Evolutionary conservation across 2,797 vertebrate genomes (phyloP).

Genomic region (Amblyraja radiata): DNA sequence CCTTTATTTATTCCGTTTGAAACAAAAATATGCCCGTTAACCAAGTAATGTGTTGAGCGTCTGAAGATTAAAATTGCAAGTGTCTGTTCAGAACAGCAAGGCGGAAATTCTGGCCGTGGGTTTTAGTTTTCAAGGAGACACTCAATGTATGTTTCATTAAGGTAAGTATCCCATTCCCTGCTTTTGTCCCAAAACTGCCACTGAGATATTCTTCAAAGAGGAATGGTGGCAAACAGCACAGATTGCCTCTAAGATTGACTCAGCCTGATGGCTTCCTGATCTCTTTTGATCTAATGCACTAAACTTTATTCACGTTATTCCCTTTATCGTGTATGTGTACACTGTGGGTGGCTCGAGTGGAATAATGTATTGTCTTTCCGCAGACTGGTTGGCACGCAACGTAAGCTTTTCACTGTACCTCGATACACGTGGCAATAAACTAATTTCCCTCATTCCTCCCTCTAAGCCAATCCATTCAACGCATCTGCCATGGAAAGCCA

Average conservation of each 20-base stretch:
- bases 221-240: not conserved
- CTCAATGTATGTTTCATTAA: not conserved
- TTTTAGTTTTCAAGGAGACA: not conserved
- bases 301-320: too few species aligned
- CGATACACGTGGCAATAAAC: too few species aligned
- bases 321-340: too few species aligned
- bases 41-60: not conserved
- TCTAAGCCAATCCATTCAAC: not conserved
- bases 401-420: too few species aligned
- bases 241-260: not conserved
- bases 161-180: not conserved
- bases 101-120: not conserved
- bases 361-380: too few species aligned
- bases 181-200: not conserved
- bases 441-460: not conserved
- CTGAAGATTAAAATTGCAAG: constrained; percentile 6
- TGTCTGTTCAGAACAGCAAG: not conserved
- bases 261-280: not conserved
- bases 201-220: not conserved
- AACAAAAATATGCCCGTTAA: not conserved
- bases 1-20: not conserved
- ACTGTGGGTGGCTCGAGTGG: too few species aligned
- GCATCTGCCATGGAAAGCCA: not conserved
- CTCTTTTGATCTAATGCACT: not conserved
- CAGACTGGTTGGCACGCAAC: too few species aligned